phyloP scores from a whole-genome alignment of 2,113 vertebrate genomes.

The Chamaetylas fuelleborni region DNA sequence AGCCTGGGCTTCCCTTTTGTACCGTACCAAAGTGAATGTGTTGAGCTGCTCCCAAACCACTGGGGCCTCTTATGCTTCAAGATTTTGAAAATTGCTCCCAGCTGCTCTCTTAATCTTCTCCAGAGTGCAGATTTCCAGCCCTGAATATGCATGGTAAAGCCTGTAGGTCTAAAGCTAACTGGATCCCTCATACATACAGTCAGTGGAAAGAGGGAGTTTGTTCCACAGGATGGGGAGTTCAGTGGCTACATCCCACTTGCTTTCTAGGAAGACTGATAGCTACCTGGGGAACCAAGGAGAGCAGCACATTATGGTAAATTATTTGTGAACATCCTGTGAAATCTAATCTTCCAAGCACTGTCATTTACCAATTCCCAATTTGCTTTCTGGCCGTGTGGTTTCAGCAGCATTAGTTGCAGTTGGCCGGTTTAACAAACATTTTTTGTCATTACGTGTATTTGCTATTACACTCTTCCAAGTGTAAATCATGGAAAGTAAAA shows the following conservation, averaged over 20 bases:
- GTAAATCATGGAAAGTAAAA: conserved; percentile 28
- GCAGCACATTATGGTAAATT: not conserved
- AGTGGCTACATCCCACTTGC: not conserved
- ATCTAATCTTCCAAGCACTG: not conserved
- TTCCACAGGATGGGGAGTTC: not conserved
- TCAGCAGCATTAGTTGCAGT: not conserved
- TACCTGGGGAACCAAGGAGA: not conserved
- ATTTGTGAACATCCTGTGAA: not conserved
- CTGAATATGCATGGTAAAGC: not conserved
- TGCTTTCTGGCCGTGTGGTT: not conserved
- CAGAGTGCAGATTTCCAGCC: not conserved
- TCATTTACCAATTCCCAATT: not conserved
- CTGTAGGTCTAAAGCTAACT: not conserved
- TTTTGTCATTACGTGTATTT: not conserved
- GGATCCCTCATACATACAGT: not conserved
- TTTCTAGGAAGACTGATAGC: not conserved
- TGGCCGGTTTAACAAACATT: not conserved
- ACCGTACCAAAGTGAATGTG: not conserved
- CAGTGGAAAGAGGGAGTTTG: not conserved
- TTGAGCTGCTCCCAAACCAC: not conserved
- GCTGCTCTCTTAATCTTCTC: not conserved
- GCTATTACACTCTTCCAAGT: not conserved
- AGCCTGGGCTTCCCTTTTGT: not conserved
- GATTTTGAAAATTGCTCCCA: not conserved
- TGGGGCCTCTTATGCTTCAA: not conserved